A percentile compares a stretch with the other conserved stretches of the same genome.
phyloP scores from a whole-genome alignment of 2,888 invertebrate genomes.

The Pandemis corylana region DNA sequence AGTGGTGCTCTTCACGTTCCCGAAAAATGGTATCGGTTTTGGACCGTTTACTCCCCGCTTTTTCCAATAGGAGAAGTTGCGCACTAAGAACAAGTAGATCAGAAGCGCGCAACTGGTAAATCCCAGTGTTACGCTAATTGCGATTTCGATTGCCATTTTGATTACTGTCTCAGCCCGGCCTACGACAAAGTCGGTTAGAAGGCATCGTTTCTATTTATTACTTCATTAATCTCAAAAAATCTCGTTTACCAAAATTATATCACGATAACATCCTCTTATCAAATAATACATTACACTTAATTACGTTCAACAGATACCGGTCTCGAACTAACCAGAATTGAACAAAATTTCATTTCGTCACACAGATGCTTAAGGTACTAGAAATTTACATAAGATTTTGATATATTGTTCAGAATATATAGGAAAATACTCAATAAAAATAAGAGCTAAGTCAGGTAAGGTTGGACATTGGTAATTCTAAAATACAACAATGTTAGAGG shows the following conservation, averaged over 20 bases:
- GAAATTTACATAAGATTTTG: too few relatives aligned
- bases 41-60: conserved; percentile 29
- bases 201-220: not conserved
- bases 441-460: too few relatives aligned
- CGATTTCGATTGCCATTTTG: conserved; percentile 15
- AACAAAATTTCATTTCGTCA: not conserved
- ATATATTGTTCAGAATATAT: too few relatives aligned
- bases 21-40: conserved; percentile 24
- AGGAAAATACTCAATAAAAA: too few relatives aligned
- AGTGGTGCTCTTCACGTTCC: conserved; percentile 13
- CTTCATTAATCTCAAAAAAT: not conserved
- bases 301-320: not conserved
- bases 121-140: not conserved
- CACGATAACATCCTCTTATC: not conserved
- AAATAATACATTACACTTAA: not conserved
- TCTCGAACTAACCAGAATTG: not conserved
- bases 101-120: conserved; percentile 12
- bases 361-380: too few relatives aligned
- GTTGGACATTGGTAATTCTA: too few relatives aligned
- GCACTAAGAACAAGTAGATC: conserved; percentile 11
- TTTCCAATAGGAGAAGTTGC: conserved; percentile 30
- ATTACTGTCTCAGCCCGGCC: not conserved
- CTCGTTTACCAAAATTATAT: not conserved
- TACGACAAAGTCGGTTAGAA: too few relatives aligned
- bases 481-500: too few relatives aligned